Conservation (phyloP, 2,888 invertebrate genomes). For the Therioaphis trifolii region DNA sequence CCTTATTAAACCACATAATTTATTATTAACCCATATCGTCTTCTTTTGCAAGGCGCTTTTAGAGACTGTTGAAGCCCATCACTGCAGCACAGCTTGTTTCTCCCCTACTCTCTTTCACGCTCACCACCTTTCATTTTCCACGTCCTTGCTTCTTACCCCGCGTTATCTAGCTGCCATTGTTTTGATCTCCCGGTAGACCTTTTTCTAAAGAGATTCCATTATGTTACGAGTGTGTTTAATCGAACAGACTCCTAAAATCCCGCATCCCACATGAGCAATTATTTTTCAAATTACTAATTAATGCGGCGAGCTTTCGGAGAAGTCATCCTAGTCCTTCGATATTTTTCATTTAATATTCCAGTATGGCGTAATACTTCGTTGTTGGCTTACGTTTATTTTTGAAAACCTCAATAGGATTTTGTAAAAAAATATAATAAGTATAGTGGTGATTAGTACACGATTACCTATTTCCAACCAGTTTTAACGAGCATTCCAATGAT, state of each 20-base stretch:
- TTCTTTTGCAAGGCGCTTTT: not conserved
- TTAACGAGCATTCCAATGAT: too few relatives aligned
- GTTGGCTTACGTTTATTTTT: too few relatives aligned
- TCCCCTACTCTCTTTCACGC: too few relatives aligned
- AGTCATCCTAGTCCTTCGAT: not conserved
- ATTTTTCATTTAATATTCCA: not conserved
- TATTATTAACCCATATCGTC: constrained; percentile 21
- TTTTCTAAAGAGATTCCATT: not conserved
- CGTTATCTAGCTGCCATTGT: not conserved
- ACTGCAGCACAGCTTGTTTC: not conserved
- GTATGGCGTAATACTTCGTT: too few relatives aligned
- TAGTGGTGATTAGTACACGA: too few relatives aligned
- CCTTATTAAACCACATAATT: not conserved
- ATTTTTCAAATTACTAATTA: too few relatives aligned
- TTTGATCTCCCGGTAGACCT: not conserved
- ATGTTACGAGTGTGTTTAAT: not conserved
- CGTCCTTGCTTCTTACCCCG: not conserved
- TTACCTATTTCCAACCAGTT: too few relatives aligned
- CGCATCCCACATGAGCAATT: not conserved
- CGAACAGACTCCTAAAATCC: not conserved
- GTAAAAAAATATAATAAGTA: too few relatives aligned
- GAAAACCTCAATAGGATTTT: too few relatives aligned
- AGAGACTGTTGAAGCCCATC: not conserved
- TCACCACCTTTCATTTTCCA: not conserved
- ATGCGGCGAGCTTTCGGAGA: too few relatives aligned